Percentiles rank a stretch among this genome's conserved stretches.
These are phyloP conservation scores for Exephanes ischioxanthus DNA, from an alignment of 2,888 invertebrate genomes.

Conservation along the genomic window DNA sequence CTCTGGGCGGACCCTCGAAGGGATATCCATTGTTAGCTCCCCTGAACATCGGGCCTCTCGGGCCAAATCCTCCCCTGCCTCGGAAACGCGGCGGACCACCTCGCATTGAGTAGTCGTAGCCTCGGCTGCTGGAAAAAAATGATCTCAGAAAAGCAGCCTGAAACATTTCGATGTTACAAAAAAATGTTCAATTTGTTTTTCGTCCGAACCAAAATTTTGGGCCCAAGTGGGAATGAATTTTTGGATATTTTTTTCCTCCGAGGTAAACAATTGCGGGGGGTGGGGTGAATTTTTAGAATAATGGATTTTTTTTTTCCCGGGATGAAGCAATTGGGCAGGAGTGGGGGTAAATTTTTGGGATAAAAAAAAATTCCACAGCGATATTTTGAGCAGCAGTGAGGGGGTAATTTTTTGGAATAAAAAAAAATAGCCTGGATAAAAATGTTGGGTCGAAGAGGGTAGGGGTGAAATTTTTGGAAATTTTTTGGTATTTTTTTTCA, in stretches of 20 bases:
- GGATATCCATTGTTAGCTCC: slow-evolving; percentile 85
- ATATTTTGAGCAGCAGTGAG: too few relatives aligned
- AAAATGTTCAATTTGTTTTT: background rate
- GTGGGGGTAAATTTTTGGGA: too few relatives aligned
- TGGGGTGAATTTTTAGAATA: too few relatives aligned
- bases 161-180: background rate
- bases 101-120: slow-evolving; percentile 70
- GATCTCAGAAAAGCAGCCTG: background rate
- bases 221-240: too few relatives aligned
- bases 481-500: background rate
- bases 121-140: slow-evolving; percentile 56
- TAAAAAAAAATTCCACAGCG: background rate
- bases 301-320: too few relatives aligned
- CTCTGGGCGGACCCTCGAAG: slow-evolving; percentile 86
- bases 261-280: too few relatives aligned
- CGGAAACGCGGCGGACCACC: slow-evolving; percentile 89
- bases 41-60: slow-evolving; percentile 85
- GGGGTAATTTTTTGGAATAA: too few relatives aligned
- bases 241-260: too few relatives aligned
- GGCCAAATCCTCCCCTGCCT: slow-evolving; percentile 88
- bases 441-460: background rate
- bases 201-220: too few relatives aligned
- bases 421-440: slow-evolving; percentile 19
- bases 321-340: too few relatives aligned
- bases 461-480: slow-evolving; percentile 37